Conservation (phyloP, 1,140 invertebrate species). For the Procambarus clarkii region DNA sequence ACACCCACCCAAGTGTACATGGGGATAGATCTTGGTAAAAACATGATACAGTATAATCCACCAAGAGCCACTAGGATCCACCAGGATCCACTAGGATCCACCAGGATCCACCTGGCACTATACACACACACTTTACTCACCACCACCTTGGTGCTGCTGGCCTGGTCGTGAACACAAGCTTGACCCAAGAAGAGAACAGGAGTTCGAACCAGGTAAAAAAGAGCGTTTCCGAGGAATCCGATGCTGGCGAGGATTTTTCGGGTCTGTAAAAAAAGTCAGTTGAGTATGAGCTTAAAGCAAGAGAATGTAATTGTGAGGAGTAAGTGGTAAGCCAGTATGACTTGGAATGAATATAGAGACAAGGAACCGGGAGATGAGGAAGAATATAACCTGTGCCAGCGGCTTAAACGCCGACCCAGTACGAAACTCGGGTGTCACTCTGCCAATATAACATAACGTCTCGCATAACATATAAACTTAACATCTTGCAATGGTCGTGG, state of each 20-base stretch:
- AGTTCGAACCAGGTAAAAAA: background rate
- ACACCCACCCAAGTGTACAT: background rate
- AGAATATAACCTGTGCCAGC: too few species aligned
- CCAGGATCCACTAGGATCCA: background rate
- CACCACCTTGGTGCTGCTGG: background rate
- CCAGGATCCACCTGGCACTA: background rate
- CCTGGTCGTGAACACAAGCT: constrained; percentile 17
- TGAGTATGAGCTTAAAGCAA: too few species aligned
- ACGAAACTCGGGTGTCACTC: too few species aligned
- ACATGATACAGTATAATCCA: background rate
- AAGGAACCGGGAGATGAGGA: too few species aligned
- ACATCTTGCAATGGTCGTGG: background rate
- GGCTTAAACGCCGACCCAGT: too few species aligned
- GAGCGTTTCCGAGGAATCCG: background rate
- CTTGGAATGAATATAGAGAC: too few species aligned
- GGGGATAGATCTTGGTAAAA: background rate
- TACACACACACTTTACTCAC: background rate
- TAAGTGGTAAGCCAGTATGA: too few species aligned
- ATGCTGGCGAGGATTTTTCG: background rate
- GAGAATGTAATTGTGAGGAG: too few species aligned
- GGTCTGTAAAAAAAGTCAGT: background rate
- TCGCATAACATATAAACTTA: too few species aligned
- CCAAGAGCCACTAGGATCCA: too few species aligned
- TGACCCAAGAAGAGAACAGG: background rate
- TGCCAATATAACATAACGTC: too few species aligned